Percentiles rank a stretch among this genome's conserved stretches.
phyloP scores from a whole-genome alignment of 2,888 invertebrate genomes.

The Blastobasis adustella region DNA sequence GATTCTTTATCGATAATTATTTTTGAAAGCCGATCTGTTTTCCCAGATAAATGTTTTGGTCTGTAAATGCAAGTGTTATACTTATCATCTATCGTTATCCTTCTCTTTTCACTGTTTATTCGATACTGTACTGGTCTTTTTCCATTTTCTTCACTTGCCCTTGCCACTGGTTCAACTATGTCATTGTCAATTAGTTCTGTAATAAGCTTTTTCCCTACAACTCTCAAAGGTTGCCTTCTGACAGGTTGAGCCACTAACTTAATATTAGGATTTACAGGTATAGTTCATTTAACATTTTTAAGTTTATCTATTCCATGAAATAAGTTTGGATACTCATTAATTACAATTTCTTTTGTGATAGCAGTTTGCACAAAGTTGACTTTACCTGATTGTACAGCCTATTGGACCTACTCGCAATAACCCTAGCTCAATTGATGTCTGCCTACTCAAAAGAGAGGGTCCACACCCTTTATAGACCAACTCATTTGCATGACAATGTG shows the following conservation, averaged over 20 bases:
- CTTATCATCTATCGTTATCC: no score
- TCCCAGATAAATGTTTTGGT: no score
- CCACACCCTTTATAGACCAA: background rate
- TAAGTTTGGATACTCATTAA: background rate
- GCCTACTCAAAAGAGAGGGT: background rate
- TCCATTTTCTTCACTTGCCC: constrained; percentile 7
- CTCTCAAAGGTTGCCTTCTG: no score
- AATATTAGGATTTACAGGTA: constrained; percentile 7
- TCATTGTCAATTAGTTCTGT: constrained; percentile 9
- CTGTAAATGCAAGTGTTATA: no score
- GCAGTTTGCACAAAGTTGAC: no score
- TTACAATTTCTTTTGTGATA: background rate
- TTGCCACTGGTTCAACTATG: constrained; percentile 10
- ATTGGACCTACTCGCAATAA: background rate
- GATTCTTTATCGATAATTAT: no score
- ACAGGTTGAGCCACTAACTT: no score
- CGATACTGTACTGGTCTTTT: constrained; percentile 3
- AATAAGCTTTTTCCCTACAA: no score
- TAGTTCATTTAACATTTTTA: constrained; percentile 5
- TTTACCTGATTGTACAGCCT: background rate
- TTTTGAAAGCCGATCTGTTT: no score
- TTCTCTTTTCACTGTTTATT: no score
- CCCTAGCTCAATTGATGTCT: background rate
- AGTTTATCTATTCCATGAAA: constrained; percentile 5
- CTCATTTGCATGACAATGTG: background rate